A percentile compares a stretch with the other conserved stretches of the same genome.
Evolutionary conservation across 2,888 invertebrate genomes (phyloP).

Genomic region (Xylocampa areola): DNA sequence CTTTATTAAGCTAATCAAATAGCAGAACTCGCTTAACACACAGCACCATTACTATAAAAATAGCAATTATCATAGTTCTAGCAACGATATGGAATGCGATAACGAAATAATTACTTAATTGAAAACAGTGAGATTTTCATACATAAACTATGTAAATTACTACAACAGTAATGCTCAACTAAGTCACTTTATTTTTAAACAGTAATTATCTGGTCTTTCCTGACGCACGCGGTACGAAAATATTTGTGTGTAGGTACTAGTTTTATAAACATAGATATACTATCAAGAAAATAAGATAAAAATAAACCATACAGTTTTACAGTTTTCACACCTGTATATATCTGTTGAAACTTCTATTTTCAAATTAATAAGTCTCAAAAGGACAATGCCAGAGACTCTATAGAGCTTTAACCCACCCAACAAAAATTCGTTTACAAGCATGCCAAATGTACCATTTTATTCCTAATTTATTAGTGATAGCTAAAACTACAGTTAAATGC

Average conservation of each 20-base stretch:
- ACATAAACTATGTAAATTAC: slow-evolving; percentile 11
- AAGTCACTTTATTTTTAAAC: slow-evolving; percentile 28
- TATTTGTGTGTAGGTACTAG: slow-evolving; percentile 37
- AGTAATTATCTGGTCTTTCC: slow-evolving; percentile 25
- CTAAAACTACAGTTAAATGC: too few species aligned
- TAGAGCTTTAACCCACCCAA: too few species aligned
- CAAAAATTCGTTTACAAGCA: too few species aligned
- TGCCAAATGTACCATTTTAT: too few species aligned
- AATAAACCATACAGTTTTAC: too few species aligned
- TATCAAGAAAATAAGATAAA: too few species aligned
- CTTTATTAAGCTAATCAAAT: slow-evolving; percentile 35
- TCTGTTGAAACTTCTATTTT: too few species aligned
- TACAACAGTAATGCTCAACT: background rate
- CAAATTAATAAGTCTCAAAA: too few species aligned
- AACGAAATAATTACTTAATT: slow-evolving; percentile 12
- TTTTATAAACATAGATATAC: too few species aligned
- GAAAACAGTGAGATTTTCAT: slow-evolving; percentile 14
- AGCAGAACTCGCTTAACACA: slow-evolving; percentile 32
- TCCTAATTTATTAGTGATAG: too few species aligned
- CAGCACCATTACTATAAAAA: slow-evolving; percentile 18
- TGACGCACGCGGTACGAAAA: slow-evolving; percentile 32
- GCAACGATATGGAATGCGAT: slow-evolving; percentile 33
- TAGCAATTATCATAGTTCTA: slow-evolving; percentile 36
- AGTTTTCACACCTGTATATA: too few species aligned
- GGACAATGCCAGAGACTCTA: too few species aligned